Conservation (phyloP, 2,888 invertebrate species). For the Polydrusus pterygomalis region DNA sequence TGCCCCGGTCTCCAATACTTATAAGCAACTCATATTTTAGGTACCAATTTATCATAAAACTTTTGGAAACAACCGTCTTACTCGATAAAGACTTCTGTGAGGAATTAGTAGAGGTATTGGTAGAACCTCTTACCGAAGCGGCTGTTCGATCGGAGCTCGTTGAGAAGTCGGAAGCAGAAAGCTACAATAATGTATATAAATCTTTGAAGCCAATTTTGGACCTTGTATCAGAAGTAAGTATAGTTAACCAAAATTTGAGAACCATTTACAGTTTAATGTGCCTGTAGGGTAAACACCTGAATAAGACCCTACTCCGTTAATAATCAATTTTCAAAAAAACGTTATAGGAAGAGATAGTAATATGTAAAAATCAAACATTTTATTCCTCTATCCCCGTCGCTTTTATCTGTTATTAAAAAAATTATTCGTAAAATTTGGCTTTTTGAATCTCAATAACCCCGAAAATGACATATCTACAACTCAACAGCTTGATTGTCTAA, state of each 20-base stretch:
- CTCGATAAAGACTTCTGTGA: slow-evolving; percentile 74
- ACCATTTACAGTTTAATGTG: background rate
- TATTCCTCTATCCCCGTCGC: too few species aligned
- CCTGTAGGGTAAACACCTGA: too few species aligned
- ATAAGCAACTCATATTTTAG: slow-evolving; percentile 17
- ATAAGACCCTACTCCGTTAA: too few species aligned
- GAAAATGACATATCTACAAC: too few species aligned
- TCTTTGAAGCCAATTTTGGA: slow-evolving; percentile 30
- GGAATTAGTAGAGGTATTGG: slow-evolving; percentile 75
- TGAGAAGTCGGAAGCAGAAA: background rate
- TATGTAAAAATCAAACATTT: too few species aligned
- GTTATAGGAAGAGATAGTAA: too few species aligned
- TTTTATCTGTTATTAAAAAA: too few species aligned
- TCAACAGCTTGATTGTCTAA: too few species aligned
- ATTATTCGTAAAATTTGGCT: too few species aligned
- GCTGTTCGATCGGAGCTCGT: slow-evolving; percentile 42
- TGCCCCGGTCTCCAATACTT: too few species aligned
- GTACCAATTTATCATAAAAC: slow-evolving; percentile 77
- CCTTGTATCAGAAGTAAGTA: slow-evolving; percentile 26
- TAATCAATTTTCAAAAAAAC: too few species aligned
- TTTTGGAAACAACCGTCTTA: slow-evolving; percentile 76
- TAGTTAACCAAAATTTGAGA: background rate
- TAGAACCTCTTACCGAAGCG: slow-evolving; percentile 73
- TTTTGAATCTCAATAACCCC: too few species aligned
- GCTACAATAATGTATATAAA: slow-evolving; percentile 3